A percentile compares a stretch with the other conserved stretches of the same genome.
Evolutionary conservation across 2,113 vertebrate species (phyloP).

Genomic region (Seriola quinqueradiata): DNA sequence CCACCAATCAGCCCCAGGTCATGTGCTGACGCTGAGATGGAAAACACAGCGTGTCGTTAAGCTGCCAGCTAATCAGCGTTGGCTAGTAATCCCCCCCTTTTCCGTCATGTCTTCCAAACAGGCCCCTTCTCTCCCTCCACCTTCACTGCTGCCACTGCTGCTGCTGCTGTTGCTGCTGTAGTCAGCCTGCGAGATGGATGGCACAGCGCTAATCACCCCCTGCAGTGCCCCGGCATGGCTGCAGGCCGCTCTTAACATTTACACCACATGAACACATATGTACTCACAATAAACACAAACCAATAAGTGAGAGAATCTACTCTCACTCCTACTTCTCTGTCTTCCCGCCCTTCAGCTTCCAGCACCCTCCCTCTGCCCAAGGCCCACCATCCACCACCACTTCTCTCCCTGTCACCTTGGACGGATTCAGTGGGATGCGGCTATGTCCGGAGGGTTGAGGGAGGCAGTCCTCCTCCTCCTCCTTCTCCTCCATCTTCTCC

Average conservation of each 20-base stretch:
- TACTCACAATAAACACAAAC: conserved; percentile 63
- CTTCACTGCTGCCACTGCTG: not conserved
- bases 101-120: conserved; percentile 48
- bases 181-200: conserved; percentile 71
- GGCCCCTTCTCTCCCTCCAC: conserved; percentile 32
- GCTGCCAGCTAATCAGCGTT: conserved; percentile 78
- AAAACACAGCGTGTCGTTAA: conserved; percentile 82
- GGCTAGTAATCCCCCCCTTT: conserved; percentile 64
- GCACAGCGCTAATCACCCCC: conserved; percentile 77
- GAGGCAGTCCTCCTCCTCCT: conserved; percentile 18
- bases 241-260: conserved; percentile 80
- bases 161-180: conserved; percentile 3
- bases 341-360: conserved; percentile 9
- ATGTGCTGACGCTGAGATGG: conserved; percentile 70
- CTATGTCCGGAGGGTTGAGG: conserved; percentile 41
- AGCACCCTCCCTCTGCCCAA: conserved; percentile 14
- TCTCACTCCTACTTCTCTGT: conserved; percentile 5
- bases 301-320: conserved; percentile 51
- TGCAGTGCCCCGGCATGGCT: conserved; percentile 73
- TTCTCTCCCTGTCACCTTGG: conserved; percentile 70
- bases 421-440: conserved; percentile 56
- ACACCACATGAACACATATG: conserved; percentile 60
- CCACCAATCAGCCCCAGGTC: conserved; percentile 74
- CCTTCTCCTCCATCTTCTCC: not conserved
- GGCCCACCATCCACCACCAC: conserved; percentile 50